phyloP scores from a whole-genome alignment of 2,888 invertebrate genomes.

The Timandra comae region DNA sequence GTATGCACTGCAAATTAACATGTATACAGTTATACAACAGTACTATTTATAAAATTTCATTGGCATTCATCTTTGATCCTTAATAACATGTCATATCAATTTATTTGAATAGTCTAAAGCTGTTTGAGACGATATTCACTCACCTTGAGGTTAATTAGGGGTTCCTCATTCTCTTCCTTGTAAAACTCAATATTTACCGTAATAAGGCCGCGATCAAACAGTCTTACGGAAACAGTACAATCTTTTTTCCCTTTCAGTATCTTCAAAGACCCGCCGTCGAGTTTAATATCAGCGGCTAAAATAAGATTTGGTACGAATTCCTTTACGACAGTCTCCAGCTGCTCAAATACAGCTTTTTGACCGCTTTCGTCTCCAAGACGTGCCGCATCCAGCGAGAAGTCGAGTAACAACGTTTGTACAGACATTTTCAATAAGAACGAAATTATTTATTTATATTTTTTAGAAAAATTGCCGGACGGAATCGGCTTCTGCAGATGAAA shows the following conservation, averaged over 20 bases:
- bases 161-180: constrained; percentile 83
- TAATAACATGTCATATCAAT: no score
- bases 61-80: no score
- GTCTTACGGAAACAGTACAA: constrained; percentile 82
- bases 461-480: constrained; percentile 34
- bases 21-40: no score
- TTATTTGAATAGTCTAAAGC: neutral
- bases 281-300: constrained; percentile 79
- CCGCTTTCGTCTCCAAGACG: constrained; percentile 81
- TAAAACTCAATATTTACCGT: constrained; percentile 91
- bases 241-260: constrained; percentile 83
- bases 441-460: constrained; percentile 18
- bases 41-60: no score
- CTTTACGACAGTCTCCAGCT: constrained; percentile 82
- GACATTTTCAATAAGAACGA: constrained; percentile 76
- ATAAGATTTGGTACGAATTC: constrained; percentile 84
- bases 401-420: constrained; percentile 86
- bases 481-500: constrained; percentile 31
- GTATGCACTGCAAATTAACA: no score
- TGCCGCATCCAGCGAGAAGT: constrained; percentile 85
- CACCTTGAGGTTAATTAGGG: constrained; percentile 87
- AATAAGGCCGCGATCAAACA: constrained; percentile 85
- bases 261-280: constrained; percentile 83
- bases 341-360: constrained; percentile 79
- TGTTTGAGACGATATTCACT: constrained; percentile 11